These are phyloP conservation scores for Mallotus villosus DNA, from an alignment of 2,797 vertebrate species.

Conservation along the genomic window DNA sequence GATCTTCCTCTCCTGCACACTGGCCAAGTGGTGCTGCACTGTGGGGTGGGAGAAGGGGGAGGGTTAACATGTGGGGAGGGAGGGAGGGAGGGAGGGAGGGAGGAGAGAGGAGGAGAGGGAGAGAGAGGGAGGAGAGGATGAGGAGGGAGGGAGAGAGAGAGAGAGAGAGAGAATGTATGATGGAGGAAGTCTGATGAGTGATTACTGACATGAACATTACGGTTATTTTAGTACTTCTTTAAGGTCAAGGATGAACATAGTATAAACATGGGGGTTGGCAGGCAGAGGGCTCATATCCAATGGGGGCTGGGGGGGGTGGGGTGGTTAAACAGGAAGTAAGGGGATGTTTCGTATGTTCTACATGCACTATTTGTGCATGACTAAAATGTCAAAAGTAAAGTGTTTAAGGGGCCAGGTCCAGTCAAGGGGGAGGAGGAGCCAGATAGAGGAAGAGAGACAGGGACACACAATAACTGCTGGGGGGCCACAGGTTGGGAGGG, in stretches of 20 bases:
- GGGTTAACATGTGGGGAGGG: conserved; percentile 66
- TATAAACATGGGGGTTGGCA: conserved; percentile 4
- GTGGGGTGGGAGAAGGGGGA: conserved; percentile 61
- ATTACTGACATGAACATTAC: background rate
- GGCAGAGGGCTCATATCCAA: background rate
- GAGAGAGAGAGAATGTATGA: background rate
- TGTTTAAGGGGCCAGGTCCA: too few relatives aligned
- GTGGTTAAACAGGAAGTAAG: background rate
- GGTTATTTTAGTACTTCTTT: background rate
- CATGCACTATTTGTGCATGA: too few relatives aligned
- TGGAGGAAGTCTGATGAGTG: background rate
- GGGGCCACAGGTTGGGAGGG: conserved; percentile 21
- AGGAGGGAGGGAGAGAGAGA: background rate
- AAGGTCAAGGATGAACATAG: background rate
- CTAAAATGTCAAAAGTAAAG: too few relatives aligned
- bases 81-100: conserved; percentile 39
- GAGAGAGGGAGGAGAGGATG: background rate
- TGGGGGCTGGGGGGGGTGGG: background rate
- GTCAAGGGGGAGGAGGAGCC: too few relatives aligned
- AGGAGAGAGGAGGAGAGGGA: conserved; percentile 24
- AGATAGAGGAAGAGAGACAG: background rate
- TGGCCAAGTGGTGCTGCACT: conserved; percentile 84
- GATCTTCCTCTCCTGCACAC: conserved; percentile 85
- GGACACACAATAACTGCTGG: background rate
- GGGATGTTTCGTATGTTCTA: background rate